Evolutionary conservation across 53 echinoderm and acorn worm species (phyloP).

Genomic region (Mesocentrotus franciscanus): DNA sequence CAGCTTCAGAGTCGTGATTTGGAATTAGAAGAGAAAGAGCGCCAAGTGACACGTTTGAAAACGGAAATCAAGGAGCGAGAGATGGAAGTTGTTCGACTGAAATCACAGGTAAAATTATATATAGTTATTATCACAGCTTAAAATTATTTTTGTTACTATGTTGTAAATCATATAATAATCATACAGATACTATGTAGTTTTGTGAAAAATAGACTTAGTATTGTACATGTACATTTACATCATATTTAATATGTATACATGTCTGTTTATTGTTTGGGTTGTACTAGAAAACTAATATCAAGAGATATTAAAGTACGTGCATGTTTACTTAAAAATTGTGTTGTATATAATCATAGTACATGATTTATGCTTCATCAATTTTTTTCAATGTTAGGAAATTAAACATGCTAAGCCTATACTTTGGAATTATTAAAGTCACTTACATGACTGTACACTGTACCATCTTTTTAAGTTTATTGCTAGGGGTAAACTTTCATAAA

Average conservation of each 20-base stretch:
- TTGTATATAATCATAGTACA: too few species aligned
- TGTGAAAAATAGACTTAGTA: not conserved
- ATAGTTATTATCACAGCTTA: not conserved
- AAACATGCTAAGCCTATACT: too few species aligned
- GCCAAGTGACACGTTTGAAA: constrained; percentile 80
- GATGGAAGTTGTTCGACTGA: constrained; percentile 79
- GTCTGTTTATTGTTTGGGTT: not conserved
- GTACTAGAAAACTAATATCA: not conserved
- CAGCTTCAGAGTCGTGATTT: constrained; percentile 86
- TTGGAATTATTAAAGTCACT: too few species aligned
- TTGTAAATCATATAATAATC: not conserved
- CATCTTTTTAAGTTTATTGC: too few species aligned
- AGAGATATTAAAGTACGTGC: too few species aligned
- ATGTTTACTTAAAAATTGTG: too few species aligned
- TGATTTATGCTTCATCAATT: too few species aligned
- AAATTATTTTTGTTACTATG: not conserved
- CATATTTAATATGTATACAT: not conserved
- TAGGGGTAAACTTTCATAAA: too few species aligned
- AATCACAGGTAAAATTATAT: constrained; percentile 78
- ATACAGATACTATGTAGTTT: not conserved
- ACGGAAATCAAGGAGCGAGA: constrained; percentile 90
- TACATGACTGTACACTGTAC: too few species aligned
- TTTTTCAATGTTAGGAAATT: too few species aligned
- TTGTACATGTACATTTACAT: not conserved
- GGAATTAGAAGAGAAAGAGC: constrained; percentile 86